Percentiles rank a stretch among this genome's conserved stretches.
Evolutionary conservation across 1,140 invertebrate genomes (phyloP).

Genomic region (Drosophila triauraria): DNA sequence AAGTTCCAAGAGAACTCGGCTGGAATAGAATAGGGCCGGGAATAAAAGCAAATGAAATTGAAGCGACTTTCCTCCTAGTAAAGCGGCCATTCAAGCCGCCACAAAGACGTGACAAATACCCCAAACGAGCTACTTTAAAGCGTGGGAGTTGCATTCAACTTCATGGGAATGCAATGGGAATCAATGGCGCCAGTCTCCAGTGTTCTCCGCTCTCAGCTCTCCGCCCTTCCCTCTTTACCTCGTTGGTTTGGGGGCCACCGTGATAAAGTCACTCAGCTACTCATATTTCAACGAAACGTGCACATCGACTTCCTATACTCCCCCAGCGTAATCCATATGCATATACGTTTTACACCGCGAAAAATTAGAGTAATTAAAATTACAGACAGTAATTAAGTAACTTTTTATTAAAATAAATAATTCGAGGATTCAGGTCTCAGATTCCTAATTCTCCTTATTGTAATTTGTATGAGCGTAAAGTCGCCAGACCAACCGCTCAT

Average conservation of each 20-base stretch:
- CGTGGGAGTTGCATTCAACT: slow-evolving; percentile 73
- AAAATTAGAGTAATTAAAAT: slow-evolving; percentile 2
- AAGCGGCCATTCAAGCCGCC: slow-evolving; percentile 21
- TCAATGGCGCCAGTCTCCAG: slow-evolving; percentile 60
- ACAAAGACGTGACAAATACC: slow-evolving; percentile 80
- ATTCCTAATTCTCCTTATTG: no score
- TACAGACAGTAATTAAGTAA: not conserved
- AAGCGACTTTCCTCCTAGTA: slow-evolving; percentile 19
- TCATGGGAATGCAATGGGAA: slow-evolving; percentile 59
- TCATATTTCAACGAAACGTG: slow-evolving; percentile 78
- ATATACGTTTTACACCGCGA: slow-evolving; percentile 25
- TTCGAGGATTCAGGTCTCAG: accelerated
- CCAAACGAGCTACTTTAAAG: slow-evolving; percentile 74
- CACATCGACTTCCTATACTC: slow-evolving; percentile 66
- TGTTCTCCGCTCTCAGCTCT: slow-evolving; percentile 1
- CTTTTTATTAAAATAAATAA: not conserved
- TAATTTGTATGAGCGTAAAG: no score
- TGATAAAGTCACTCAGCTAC: slow-evolving; percentile 64
- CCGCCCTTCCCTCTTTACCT: not conserved
- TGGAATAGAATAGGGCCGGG: slow-evolving; percentile 16
- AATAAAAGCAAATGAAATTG: slow-evolving; percentile 17
- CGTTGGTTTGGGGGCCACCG: slow-evolving; percentile 32
- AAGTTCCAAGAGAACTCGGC: slow-evolving; percentile 16
- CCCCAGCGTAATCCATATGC: slow-evolving; percentile 27
- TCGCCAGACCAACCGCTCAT: no score